These are phyloP conservation scores for Coturnix japonica DNA, from an alignment of 2,113 vertebrate species.

Conservation along the genomic window DNA sequence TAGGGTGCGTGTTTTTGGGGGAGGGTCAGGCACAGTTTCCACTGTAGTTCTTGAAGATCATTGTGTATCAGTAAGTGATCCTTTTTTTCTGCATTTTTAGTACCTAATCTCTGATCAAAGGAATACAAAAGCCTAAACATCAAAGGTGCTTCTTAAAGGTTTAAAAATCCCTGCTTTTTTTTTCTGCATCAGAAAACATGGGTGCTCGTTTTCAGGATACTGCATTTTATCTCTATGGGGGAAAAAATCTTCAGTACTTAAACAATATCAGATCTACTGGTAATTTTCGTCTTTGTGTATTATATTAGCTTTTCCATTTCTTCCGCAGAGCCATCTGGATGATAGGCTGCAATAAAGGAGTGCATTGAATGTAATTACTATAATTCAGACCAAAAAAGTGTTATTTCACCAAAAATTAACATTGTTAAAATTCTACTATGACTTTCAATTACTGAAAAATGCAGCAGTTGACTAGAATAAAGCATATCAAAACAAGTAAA, in stretches of 20 bases:
- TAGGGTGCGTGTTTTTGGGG: not conserved
- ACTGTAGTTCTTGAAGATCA: not conserved
- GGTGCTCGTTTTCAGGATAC: not conserved
- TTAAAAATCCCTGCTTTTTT: conserved; percentile 7
- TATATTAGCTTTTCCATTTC: conserved; percentile 34
- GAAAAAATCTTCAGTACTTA: not conserved
- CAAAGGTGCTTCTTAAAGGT: conserved; percentile 19
- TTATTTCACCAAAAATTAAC: conserved; percentile 33
- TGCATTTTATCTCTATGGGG: not conserved
- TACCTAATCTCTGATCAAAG: conserved; percentile 39
- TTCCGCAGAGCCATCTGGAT: not conserved
- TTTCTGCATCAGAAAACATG: not conserved
- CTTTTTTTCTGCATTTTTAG: conserved; percentile 10
- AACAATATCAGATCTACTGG: conserved; percentile 14
- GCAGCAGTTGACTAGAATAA: not conserved
- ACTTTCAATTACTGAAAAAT: conserved; percentile 29
- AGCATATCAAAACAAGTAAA: not conserved
- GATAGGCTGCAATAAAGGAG: conserved; percentile 8
- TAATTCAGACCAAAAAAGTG: conserved; percentile 2
- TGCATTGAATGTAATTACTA: conserved; percentile 48
- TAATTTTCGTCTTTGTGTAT: conserved; percentile 17
- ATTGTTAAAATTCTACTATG: not conserved
- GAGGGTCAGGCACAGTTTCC: not conserved
- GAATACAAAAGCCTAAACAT: conserved; percentile 9
- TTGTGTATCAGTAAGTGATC: not conserved